phyloP scores from a whole-genome alignment of 1,140 invertebrate genomes.

The Aphelinus atriplicis region DNA sequence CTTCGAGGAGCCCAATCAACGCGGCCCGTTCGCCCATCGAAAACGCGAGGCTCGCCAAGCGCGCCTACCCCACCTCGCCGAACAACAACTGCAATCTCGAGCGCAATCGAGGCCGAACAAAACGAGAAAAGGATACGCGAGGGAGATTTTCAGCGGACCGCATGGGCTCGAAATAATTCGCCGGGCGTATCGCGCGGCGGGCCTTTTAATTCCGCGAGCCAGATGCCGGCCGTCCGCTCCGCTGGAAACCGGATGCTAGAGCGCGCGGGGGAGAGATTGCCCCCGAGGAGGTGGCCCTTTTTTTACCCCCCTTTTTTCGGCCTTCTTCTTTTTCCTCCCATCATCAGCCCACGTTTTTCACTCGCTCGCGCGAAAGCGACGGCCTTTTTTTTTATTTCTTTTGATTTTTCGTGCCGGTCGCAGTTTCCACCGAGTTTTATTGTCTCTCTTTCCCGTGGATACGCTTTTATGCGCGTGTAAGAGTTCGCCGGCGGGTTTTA shows the following conservation, averaged over 20 bases:
- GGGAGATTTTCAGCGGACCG: background rate
- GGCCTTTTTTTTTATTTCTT: too few relatives aligned
- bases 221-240: background rate
- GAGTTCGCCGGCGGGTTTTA: too few relatives aligned
- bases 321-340: background rate
- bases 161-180: constrained; percentile 26
- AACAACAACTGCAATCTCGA: constrained; percentile 20
- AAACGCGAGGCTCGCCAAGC: too few relatives aligned
- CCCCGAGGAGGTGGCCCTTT: background rate
- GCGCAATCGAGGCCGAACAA: constrained; percentile 4
- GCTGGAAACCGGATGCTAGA: constrained; percentile 7
- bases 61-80: too few relatives aligned
- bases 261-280: background rate
- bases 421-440: too few relatives aligned
- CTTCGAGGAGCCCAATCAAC: too few relatives aligned
- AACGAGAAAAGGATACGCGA: constrained; percentile 4
- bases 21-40: too few relatives aligned
- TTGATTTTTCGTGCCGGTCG: too few relatives aligned
- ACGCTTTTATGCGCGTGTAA: too few relatives aligned
- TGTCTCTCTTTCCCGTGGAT: too few relatives aligned
- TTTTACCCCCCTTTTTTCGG: background rate
- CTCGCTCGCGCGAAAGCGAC: too few relatives aligned
- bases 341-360: background rate
- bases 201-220: constrained; percentile 33
- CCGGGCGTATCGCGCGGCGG: constrained; percentile 14